phyloP scores from a whole-genome alignment of 1,140 invertebrate genomes.

The Drosophila pseudoobscura region DNA sequence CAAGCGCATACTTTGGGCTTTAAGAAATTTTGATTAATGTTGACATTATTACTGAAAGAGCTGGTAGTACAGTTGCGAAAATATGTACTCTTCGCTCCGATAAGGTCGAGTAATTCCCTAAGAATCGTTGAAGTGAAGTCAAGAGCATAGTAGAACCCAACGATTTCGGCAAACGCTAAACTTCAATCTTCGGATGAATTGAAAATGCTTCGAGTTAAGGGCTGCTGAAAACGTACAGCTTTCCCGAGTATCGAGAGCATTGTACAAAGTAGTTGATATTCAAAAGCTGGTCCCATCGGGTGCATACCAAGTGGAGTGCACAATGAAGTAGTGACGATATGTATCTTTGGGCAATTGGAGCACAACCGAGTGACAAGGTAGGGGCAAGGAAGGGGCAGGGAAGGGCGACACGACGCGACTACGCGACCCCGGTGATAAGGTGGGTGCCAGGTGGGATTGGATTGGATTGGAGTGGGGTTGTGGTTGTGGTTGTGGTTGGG shows the following conservation, averaged over 20 bases:
- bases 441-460: not conserved
- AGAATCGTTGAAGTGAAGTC: too few relatives aligned
- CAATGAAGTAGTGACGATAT: slow-evolving; percentile 21
- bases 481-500: too few relatives aligned
- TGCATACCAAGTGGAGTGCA: slow-evolving; percentile 46
- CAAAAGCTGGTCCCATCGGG: slow-evolving; percentile 6
- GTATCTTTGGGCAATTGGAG: slow-evolving; percentile 71
- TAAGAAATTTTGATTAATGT: too few relatives aligned
- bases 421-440: slow-evolving; percentile 23
- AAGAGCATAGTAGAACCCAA: not conserved
- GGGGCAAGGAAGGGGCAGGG: slow-evolving; percentile 1
- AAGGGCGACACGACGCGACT: not conserved
- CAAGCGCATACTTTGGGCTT: too few relatives aligned
- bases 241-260: too few relatives aligned
- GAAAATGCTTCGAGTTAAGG: too few relatives aligned
- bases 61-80: too few relatives aligned
- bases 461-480: slow-evolving; percentile 2
- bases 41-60: too few relatives aligned
- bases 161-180: not conserved
- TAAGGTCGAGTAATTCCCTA: too few relatives aligned
- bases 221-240: too few relatives aligned
- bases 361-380: slow-evolving; percentile 38
- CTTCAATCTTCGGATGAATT: too few relatives aligned
- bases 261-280: slow-evolving; percentile 17
- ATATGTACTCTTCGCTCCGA: too few relatives aligned